Evolutionary conservation across 2,888 invertebrate species (phyloP).

Genomic region (Periphyllus acericola): DNA sequence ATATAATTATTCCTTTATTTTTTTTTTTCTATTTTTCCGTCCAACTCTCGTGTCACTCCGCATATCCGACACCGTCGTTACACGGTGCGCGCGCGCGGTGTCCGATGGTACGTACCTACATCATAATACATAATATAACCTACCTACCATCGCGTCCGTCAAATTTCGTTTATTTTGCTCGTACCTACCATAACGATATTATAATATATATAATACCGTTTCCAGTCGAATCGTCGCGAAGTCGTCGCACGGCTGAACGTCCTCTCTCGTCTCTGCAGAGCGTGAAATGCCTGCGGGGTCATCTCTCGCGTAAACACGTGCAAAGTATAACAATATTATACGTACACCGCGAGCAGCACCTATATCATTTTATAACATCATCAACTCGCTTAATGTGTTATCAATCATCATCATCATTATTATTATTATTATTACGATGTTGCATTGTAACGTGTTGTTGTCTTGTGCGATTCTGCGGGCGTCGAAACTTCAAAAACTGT

Average conservation of each 20-base stretch:
- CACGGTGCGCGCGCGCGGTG: not conserved
- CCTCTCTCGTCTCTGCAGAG: not conserved
- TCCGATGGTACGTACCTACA: too few species aligned
- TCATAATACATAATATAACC: not conserved
- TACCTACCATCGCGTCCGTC: too few species aligned
- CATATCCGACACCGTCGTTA: not conserved
- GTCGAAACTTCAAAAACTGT: not conserved
- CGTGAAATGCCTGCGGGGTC: not conserved
- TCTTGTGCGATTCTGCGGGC: not conserved
- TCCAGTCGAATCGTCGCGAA: not conserved
- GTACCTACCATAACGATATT: not conserved
- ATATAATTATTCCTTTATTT: not conserved
- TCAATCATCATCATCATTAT: too few species aligned
- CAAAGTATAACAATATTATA: too few species aligned
- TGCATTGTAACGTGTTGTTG: not conserved
- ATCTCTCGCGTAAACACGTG: not conserved
- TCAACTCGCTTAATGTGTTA: too few species aligned
- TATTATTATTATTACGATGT: too few species aligned
- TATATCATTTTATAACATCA: too few species aligned
- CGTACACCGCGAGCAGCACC: too few species aligned
- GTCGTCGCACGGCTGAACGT: not conserved
- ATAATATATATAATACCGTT: not conserved
- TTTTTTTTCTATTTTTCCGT: not conserved
- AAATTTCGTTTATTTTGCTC: not conserved
- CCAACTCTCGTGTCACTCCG: not conserved